These are phyloP conservation scores for Danio kyathit DNA, from an alignment of 2,797 vertebrate genomes.

Conservation along the genomic window DNA sequence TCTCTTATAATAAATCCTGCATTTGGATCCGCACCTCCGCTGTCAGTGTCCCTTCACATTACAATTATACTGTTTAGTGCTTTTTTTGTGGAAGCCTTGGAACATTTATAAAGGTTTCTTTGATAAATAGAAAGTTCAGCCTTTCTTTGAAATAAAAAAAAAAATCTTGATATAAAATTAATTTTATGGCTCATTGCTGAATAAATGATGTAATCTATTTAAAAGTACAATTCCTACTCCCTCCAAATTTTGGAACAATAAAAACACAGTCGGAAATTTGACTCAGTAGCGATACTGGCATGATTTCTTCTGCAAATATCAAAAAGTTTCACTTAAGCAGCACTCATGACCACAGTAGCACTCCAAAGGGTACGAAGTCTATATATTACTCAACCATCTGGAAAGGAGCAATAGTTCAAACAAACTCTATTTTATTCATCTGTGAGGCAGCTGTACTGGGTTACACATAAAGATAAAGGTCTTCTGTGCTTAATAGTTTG, in stretches of 20 bases:
- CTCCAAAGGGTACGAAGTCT: not conserved
- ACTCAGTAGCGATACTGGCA: not conserved
- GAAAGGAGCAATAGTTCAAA: constrained; percentile 28
- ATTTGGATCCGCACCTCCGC: too few species aligned
- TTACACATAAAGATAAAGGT: constrained; percentile 40
- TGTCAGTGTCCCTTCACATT: too few species aligned
- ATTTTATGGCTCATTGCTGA: not conserved
- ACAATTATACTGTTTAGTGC: not conserved
- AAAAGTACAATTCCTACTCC: not conserved
- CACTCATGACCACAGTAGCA: not conserved
- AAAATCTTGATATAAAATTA: not conserved
- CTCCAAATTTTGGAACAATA: not conserved
- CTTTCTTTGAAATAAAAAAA: not conserved
- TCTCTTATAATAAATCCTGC: too few species aligned
- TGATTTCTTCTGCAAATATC: not conserved
- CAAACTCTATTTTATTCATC: constrained; percentile 14
- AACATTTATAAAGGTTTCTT: not conserved
- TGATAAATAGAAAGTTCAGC: not conserved
- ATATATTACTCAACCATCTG: constrained; percentile 34
- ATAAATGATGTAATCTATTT: not conserved
- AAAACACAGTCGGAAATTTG: not conserved
- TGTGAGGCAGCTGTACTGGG: constrained; percentile 33
- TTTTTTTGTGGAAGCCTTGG: too few species aligned
- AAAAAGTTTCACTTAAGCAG: not conserved
- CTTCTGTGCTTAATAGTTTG: constrained; percentile 43